Percentiles rank a stretch among this genome's conserved stretches.
These are phyloP conservation scores for Pemphigus obesinymphae DNA, from an alignment of 1,140 invertebrate genomes.

Conservation along the genomic window DNA sequence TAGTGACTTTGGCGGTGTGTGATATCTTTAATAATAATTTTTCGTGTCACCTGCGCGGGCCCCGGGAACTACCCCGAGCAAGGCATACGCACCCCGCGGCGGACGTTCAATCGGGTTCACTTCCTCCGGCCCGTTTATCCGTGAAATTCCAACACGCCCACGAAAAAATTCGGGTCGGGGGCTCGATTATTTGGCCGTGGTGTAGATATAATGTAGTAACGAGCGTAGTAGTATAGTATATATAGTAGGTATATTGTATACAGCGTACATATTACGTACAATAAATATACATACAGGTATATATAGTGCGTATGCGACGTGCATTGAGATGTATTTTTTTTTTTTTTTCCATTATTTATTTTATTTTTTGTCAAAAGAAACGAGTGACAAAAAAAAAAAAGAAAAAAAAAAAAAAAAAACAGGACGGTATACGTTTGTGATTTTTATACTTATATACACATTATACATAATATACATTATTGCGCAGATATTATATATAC, in stretches of 20 bases:
- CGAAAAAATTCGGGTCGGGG: neutral
- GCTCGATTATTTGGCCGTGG: neutral
- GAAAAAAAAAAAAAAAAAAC: neutral
- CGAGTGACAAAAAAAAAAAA: neutral
- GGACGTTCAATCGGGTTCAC: constrained; percentile 24
- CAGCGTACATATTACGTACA: neutral
- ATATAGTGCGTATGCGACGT: neutral
- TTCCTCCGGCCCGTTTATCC: constrained; percentile 27
- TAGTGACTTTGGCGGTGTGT: neutral
- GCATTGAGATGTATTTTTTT: constrained; percentile 16
- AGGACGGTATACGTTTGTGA: no score
- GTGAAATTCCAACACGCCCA: constrained; percentile 38
- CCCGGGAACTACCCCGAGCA: no score
- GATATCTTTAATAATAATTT: neutral
- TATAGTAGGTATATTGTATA: no score
- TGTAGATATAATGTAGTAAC: no score
- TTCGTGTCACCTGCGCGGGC: constrained; percentile 1
- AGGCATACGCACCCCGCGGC: neutral
- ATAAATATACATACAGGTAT: neutral
- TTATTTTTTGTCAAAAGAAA: no score
- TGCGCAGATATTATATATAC: neutral
- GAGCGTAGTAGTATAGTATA: no score
- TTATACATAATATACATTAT: neutral
- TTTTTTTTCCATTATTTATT: no score
- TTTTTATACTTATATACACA: no score